phyloP scores from a whole-genome alignment of 2,888 invertebrate genomes.

The Eupithecia tripunctaria region DNA sequence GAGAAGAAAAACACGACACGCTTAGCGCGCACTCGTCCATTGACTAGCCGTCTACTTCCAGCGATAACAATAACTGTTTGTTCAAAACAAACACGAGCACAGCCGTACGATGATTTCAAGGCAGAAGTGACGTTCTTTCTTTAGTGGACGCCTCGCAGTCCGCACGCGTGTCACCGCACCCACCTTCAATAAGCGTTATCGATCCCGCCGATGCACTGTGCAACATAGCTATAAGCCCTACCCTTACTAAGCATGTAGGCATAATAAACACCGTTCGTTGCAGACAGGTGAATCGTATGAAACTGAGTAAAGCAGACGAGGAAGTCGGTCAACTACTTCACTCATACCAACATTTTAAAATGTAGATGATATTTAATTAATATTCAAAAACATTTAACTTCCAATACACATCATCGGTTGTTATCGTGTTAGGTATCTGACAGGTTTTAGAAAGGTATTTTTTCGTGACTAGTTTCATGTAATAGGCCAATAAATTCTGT shows the following conservation, averaged over 20 bases:
- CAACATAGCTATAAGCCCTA: neutral
- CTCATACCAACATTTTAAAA: neutral
- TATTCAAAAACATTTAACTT: neutral
- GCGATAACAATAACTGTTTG: conserved; percentile 28
- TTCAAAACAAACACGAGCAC: conserved; percentile 19
- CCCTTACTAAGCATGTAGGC: neutral
- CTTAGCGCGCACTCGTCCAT: conserved; percentile 23
- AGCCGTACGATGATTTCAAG: neutral
- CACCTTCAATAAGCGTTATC: neutral
- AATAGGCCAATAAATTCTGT: neutral
- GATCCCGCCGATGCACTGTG: neutral
- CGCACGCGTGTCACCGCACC: neutral
- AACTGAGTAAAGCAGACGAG: neutral
- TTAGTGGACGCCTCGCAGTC: neutral
- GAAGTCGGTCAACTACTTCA: neutral
- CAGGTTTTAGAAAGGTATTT: conserved; percentile 2
- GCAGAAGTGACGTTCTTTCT: neutral
- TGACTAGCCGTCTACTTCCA: conserved; percentile 18
- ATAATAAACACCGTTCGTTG: neutral
- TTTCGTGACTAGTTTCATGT: neutral
- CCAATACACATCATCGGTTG: conserved; percentile 1
- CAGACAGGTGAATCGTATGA: neutral
- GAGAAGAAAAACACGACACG: conserved; percentile 26
- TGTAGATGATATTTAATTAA: neutral
- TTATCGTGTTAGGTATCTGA: neutral